These are phyloP conservation scores for Lepidurus apus DNA, from an alignment of 1,140 invertebrate genomes.

Conservation along the genomic window DNA sequence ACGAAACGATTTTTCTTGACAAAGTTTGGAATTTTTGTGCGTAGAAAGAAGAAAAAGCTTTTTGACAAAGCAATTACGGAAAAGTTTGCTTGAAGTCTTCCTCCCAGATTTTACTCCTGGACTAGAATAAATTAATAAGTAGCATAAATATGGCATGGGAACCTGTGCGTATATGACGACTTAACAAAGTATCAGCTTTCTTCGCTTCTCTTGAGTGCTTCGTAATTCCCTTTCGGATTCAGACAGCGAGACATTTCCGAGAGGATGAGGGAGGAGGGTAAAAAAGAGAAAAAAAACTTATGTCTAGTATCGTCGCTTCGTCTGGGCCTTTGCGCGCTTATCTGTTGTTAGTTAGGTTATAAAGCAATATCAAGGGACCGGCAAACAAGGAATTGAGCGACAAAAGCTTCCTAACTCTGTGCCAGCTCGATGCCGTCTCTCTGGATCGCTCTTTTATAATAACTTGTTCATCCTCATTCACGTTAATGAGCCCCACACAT, in stretches of 20 bases:
- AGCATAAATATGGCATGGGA: too few species aligned
- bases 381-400: conserved; percentile 7
- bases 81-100: too few species aligned
- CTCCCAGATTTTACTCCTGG: too few species aligned
- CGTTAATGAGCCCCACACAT: conserved; percentile 17
- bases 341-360: conserved; percentile 9
- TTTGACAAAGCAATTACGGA: too few species aligned
- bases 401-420: conserved; percentile 4
- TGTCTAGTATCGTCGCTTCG: background rate
- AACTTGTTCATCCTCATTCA: background rate
- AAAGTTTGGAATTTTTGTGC: too few species aligned
- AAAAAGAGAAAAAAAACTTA: background rate
- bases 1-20: too few species aligned
- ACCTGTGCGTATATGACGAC: background rate
- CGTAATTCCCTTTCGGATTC: background rate
- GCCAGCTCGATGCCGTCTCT: conserved; percentile 17
- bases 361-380: background rate
- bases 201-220: background rate
- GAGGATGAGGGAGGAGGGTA: background rate
- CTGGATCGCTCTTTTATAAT: conserved; percentile 11
- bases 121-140: too few species aligned
- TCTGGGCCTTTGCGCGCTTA: background rate
- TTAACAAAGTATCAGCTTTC: background rate
- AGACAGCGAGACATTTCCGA: background rate
- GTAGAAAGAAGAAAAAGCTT: too few species aligned